These are phyloP conservation scores for Teinopalpus imperialis DNA, from an alignment of 2,888 invertebrate genomes.

Conservation along the genomic window DNA sequence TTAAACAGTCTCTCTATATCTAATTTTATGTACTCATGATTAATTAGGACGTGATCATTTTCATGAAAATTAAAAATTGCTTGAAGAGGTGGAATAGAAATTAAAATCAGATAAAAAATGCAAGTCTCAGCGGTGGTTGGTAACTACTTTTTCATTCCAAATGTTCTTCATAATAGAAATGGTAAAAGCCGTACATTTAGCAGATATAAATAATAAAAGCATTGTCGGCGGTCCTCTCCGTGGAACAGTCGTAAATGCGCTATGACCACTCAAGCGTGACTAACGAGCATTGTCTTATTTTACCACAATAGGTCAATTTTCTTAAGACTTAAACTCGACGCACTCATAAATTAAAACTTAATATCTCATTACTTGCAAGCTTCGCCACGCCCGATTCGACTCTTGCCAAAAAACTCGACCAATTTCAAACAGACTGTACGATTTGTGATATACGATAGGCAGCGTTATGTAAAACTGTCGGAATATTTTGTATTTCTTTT, in stretches of 20 bases:
- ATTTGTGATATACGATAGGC: conserved; percentile 23
- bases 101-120: too few relatives aligned
- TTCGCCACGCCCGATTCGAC: conserved; percentile 51
- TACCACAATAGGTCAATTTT: conserved; percentile 77
- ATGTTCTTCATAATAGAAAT: conserved; percentile 23
- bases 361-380: conserved; percentile 79
- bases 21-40: too few relatives aligned
- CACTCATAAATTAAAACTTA: conserved; percentile 76
- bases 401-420: conserved; percentile 56
- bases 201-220: conserved; percentile 70
- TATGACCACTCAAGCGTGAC: conserved; percentile 65
- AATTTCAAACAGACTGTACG: conserved; percentile 32
- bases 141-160: conserved; percentile 21
- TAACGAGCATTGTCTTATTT: conserved; percentile 76
- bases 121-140: too few relatives aligned
- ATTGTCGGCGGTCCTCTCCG: conserved; percentile 55
- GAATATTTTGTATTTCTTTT: conserved; percentile 15
- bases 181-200: conserved; percentile 49
- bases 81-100: too few relatives aligned
- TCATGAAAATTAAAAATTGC: too few relatives aligned
- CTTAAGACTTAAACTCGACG: conserved; percentile 70
- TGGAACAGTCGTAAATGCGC: conserved; percentile 55
- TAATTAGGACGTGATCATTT: too few relatives aligned
- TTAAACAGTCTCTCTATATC: too few relatives aligned
- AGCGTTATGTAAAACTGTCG: not conserved